Evolutionary conservation across 2,888 invertebrate genomes (phyloP).

Genomic region (Lasioglossum villosulum): DNA sequence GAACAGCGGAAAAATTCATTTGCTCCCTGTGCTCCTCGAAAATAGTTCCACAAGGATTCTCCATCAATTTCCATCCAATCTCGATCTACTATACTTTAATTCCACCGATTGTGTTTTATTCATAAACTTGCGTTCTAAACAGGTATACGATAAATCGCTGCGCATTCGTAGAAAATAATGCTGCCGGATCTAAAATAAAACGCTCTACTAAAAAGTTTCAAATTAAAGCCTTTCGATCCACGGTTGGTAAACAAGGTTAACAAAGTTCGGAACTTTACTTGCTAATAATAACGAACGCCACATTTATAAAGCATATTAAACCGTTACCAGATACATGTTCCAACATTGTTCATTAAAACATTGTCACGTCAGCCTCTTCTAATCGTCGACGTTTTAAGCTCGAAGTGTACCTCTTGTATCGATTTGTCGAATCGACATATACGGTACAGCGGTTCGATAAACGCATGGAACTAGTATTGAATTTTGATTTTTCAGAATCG

Average conservation of each 20-base stretch:
- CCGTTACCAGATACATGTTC: neutral
- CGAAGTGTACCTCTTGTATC: neutral
- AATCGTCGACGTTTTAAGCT: neutral
- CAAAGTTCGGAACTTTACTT: neutral
- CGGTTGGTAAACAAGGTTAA: neutral
- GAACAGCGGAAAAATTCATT: neutral
- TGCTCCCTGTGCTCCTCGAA: neutral
- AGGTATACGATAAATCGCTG: neutral
- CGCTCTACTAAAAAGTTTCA: neutral
- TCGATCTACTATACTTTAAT: neutral
- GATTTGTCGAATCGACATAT: neutral
- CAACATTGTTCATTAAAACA: neutral
- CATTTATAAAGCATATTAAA: neutral
- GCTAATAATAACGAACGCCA: neutral
- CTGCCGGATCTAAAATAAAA: neutral
- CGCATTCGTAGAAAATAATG: neutral
- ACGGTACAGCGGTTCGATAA: neutral
- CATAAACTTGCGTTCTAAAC: neutral
- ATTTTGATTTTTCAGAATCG: conserved; percentile 1
- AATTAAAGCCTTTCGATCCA: neutral
- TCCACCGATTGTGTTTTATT: neutral
- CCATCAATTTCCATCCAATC: neutral
- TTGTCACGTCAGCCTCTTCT: neutral
- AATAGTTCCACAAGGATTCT: neutral
- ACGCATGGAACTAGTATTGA: neutral